Percentiles rank a stretch among this genome's conserved stretches.
These are phyloP conservation scores for Mustela nigripes DNA, from an alignment of 2,113 vertebrate species.

Conservation along the genomic window DNA sequence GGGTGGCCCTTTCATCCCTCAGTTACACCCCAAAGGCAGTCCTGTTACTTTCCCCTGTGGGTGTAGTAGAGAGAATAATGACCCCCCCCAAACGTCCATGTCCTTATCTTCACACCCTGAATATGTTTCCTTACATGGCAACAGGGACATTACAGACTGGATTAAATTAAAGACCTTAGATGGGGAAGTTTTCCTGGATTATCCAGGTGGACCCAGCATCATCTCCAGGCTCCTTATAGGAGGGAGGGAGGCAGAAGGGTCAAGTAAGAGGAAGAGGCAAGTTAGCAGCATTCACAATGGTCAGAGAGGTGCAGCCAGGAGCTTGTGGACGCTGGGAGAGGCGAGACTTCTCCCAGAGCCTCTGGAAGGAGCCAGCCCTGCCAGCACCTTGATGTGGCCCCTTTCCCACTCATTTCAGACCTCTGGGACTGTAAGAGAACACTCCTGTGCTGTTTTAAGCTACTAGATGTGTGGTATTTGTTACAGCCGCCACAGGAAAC, in stretches of 20 bases:
- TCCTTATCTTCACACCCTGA: not conserved
- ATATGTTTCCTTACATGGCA: not conserved
- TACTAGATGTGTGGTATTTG: not conserved
- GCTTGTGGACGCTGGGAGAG: too few species aligned
- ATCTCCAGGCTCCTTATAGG: not conserved
- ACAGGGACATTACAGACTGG: not conserved
- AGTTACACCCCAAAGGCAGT: not conserved
- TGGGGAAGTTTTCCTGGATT: not conserved
- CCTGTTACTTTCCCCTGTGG: not conserved
- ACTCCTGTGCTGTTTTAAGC: not conserved
- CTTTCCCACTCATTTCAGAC: not conserved
- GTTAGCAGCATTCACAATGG: not conserved
- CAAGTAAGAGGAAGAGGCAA: not conserved
- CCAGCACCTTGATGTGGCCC: not conserved
- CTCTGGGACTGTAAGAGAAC: not conserved
- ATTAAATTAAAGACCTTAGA: not conserved
- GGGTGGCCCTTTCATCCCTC: not conserved
- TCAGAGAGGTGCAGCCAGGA: not conserved
- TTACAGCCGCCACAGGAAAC: not conserved
- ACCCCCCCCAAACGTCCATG: too few species aligned
- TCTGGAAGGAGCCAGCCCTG: not conserved
- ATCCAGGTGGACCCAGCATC: not conserved
- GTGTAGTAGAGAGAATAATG: not conserved
- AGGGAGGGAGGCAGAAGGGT: not conserved
- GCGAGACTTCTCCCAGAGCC: rapidly evolving